A percentile compares a stretch with the other conserved stretches of the same genome.
Evolutionary conservation across 2,113 vertebrate genomes (phyloP).

Genomic region (Sinocyclocheilus anshuiensis): DNA sequence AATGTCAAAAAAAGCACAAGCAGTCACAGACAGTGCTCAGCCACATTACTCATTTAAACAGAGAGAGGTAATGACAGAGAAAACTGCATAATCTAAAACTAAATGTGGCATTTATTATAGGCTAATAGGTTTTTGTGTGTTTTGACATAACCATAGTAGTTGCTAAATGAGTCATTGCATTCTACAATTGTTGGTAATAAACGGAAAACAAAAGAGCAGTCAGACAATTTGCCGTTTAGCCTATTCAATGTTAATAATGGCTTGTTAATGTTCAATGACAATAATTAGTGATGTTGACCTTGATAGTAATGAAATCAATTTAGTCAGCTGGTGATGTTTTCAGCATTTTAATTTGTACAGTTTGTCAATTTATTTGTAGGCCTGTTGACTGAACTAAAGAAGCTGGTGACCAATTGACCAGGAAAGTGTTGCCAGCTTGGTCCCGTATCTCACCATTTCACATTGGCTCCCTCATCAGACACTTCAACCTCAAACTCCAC

Average conservation of each 20-base stretch:
- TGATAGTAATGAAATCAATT: background rate
- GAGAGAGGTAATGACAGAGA: conserved; percentile 19
- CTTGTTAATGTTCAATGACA: background rate
- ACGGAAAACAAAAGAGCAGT: background rate
- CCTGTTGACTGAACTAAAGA: background rate
- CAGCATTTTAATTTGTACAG: background rate
- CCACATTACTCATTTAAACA: background rate
- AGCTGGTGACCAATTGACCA: background rate
- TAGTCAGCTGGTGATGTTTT: background rate
- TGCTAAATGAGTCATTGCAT: conserved; percentile 5
- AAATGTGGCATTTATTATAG: conserved; percentile 17
- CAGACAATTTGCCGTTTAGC: background rate
- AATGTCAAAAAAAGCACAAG: background rate
- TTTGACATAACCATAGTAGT: background rate
- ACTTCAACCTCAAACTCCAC: conserved; percentile 88
- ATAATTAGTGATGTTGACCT: background rate
- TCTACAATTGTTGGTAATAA: conserved; percentile 15
- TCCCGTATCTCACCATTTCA: conserved; percentile 80
- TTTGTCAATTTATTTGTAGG: background rate
- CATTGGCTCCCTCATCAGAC: conserved; percentile 86
- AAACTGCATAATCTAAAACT: conserved; percentile 9
- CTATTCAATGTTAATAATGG: conserved; percentile 8
- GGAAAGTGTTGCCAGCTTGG: background rate
- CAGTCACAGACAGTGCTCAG: background rate
- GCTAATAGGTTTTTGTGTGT: conserved; percentile 7